phyloP scores from a whole-genome alignment of 1,140 invertebrate species.

The Drosophila azteca region DNA sequence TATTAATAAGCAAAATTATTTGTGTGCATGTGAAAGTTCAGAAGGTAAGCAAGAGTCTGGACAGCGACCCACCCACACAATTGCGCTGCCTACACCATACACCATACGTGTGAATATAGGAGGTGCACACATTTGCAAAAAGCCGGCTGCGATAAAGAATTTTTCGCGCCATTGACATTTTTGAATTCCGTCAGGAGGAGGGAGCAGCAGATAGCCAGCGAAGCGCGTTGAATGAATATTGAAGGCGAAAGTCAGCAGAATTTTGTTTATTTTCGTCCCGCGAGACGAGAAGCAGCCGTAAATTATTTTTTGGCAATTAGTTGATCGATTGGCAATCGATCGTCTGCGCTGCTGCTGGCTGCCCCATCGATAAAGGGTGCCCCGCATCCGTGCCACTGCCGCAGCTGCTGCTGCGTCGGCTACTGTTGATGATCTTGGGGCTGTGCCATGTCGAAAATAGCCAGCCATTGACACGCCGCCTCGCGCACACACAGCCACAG shows the following conservation, averaged over 20 bases:
- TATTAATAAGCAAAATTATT: slow-evolving; percentile 53
- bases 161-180: slow-evolving; percentile 1
- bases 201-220: not conserved
- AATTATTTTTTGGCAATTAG: slow-evolving; percentile 31
- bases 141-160: slow-evolving; percentile 34
- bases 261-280: slow-evolving; percentile 19
- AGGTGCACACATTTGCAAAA: slow-evolving; percentile 19
- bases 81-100: not conserved
- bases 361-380: slow-evolving; percentile 33
- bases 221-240: slow-evolving; percentile 22
- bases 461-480: slow-evolving; percentile 69
- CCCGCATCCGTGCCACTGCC: slow-evolving; percentile 44
- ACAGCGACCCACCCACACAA: not conserved
- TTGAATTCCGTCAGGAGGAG: not conserved
- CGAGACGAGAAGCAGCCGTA: not conserved
- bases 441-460: slow-evolving; percentile 81
- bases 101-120: too few species aligned
- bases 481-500: slow-evolving; percentile 14
- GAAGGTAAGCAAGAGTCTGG: slow-evolving; percentile 48
- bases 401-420: slow-evolving; percentile 21
- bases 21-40: slow-evolving; percentile 66
- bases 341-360: not conserved
- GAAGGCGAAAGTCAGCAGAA: slow-evolving; percentile 34
- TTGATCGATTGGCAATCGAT: slow-evolving; percentile 47
- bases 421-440: slow-evolving; percentile 66